These are phyloP conservation scores for Pseudotriccus pelzelni DNA, from an alignment of 2,797 vertebrate genomes.

Conservation along the genomic window DNA sequence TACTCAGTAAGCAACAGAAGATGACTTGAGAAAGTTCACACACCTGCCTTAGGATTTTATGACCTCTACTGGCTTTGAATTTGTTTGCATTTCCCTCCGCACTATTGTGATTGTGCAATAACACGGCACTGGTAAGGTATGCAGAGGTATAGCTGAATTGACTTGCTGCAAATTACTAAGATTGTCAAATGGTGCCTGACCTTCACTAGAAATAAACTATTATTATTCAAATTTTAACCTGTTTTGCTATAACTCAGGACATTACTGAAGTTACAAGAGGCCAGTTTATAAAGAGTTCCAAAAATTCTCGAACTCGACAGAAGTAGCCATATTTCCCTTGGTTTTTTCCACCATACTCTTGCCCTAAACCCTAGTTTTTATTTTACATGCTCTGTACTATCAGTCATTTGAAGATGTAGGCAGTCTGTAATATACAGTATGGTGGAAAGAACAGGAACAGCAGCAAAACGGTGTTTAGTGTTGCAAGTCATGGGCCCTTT, in stretches of 20 bases:
- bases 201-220: neutral
- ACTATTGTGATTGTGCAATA: neutral
- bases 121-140: neutral
- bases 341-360: neutral
- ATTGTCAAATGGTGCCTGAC: neutral
- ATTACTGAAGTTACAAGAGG: neutral
- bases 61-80: neutral
- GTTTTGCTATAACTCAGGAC: neutral
- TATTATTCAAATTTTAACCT: neutral
- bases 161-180: neutral
- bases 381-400: neutral
- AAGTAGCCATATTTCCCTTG: neutral
- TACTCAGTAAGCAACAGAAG: slow-evolving; percentile 1
- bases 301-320: neutral
- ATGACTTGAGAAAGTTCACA: neutral
- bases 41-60: neutral
- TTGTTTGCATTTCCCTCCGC: neutral
- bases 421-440: neutral
- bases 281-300: neutral
- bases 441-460: neutral
- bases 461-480: neutral
- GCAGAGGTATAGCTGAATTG: neutral
- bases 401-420: neutral
- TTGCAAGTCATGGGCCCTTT: neutral
- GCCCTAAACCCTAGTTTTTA: neutral